A percentile compares a stretch with the other conserved stretches of the same genome.
Conservation (phyloP, 2,113 vertebrate species). For the Amazona vittata region DNA sequence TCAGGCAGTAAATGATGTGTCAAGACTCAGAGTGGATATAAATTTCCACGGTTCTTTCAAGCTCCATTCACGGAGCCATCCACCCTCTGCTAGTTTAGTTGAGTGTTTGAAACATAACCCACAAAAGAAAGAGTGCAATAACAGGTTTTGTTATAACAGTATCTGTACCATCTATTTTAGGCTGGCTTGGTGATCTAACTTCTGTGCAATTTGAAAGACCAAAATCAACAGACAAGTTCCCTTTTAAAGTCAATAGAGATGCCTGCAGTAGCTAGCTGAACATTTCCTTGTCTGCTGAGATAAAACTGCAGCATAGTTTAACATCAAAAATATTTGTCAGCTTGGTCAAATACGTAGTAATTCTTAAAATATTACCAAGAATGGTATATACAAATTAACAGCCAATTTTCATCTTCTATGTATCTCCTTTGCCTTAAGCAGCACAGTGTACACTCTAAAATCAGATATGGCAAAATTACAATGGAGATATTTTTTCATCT, state of each 20-base stretch:
- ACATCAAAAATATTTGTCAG: not conserved
- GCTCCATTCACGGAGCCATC: not conserved
- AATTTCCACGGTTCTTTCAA: not conserved
- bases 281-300: not conserved
- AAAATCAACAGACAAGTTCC: not conserved
- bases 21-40: not conserved
- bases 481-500: not conserved
- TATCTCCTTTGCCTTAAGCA: not conserved
- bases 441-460: not conserved
- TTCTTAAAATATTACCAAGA: not conserved
- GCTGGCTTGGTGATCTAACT: not conserved
- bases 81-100: not conserved
- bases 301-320: not conserved
- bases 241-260: not conserved
- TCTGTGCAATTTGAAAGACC: not conserved
- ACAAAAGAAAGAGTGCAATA: not conserved
- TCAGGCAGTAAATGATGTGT: not conserved
- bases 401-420: not conserved
- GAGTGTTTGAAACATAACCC: not conserved
- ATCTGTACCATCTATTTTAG: not conserved
- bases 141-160: not conserved
- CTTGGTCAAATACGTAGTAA: not conserved
- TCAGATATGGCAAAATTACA: not conserved
- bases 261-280: not conserved
- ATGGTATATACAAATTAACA: not conserved